Percentiles rank a stretch among this genome's conserved stretches.
phyloP scores from a whole-genome alignment of 2,888 invertebrate species.

The Idaea dimidiata region DNA sequence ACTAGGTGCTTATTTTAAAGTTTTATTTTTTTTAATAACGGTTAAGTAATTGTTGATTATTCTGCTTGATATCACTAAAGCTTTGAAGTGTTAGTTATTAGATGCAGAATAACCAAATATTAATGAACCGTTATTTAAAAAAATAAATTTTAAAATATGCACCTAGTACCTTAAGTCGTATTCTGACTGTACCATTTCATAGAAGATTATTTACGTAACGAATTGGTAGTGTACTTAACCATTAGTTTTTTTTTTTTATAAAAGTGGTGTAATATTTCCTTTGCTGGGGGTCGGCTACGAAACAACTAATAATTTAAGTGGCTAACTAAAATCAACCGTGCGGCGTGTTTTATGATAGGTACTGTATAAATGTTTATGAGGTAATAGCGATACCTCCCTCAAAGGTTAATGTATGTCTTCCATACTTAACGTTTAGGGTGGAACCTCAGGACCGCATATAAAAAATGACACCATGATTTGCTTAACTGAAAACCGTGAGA shows the following conservation, averaged over 20 bases:
- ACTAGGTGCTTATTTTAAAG: too few species aligned
- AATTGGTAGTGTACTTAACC: slow-evolving; percentile 19
- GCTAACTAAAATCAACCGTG: neutral
- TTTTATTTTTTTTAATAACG: too few species aligned
- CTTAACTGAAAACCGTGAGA: slow-evolving; percentile 4
- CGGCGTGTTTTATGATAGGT: slow-evolving; percentile 1
- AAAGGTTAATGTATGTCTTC: neutral
- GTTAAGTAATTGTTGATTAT: too few species aligned
- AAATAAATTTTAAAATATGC: too few species aligned
- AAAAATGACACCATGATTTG: neutral
- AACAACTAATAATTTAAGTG: slow-evolving; percentile 1
- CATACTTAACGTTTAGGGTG: neutral
- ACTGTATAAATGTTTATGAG: neutral
- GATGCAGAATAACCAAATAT: too few species aligned
- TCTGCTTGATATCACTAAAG: too few species aligned
- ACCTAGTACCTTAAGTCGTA: too few species aligned
- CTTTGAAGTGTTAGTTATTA: too few species aligned
- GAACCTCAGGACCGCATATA: slow-evolving; percentile 7
- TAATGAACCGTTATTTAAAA: too few species aligned
- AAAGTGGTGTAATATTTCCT: slow-evolving; percentile 20
- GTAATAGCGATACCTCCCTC: slow-evolving; percentile 1
- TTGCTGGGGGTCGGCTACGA: slow-evolving; percentile 22
- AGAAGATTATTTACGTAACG: slow-evolving; percentile 14
- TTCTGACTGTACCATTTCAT: neutral
- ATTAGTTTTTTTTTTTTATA: slow-evolving; percentile 17